Conservation (phyloP, 2,797 vertebrate species). For the Sebastes glaucus region DNA sequence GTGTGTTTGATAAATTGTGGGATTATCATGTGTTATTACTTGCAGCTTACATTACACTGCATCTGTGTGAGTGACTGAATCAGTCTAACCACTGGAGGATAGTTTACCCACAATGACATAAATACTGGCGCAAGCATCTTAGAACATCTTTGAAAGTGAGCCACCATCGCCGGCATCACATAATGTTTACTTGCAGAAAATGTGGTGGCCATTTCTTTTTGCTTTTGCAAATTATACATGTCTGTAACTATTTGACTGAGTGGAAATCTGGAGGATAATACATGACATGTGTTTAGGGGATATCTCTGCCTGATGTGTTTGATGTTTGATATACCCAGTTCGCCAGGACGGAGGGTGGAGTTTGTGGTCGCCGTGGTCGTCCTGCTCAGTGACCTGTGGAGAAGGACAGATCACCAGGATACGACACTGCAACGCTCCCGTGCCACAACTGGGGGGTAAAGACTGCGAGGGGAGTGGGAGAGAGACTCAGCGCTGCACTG, state of each 20-base stretch:
- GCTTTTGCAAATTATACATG: conserved; percentile 38
- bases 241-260: conserved; percentile 33
- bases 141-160: conserved; percentile 51
- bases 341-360: conserved; percentile 98
- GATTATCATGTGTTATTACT: conserved; percentile 42
- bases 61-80: conserved; percentile 51
- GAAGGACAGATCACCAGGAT: conserved; percentile 94
- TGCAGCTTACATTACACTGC: conserved; percentile 34
- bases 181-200: conserved; percentile 58
- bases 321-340: conserved; percentile 78
- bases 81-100: conserved; percentile 45
- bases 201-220: conserved; percentile 14
- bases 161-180: conserved; percentile 28
- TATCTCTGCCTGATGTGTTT: conserved; percentile 28
- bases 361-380: conserved; percentile 98
- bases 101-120: conserved; percentile 56
- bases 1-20: conserved; percentile 27
- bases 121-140: conserved; percentile 47
- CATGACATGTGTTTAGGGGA: conserved; percentile 25
- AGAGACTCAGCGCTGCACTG: conserved; percentile 92
- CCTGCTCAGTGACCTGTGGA: conserved; percentile 95
- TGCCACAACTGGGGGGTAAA: conserved; percentile 94
- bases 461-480: conserved; percentile 91
- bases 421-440: conserved; percentile 95
- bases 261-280: conserved; percentile 35